Evolutionary conservation across 1,140 invertebrate genomes (phyloP).

Genomic region (Lanistes nyassanus): DNA sequence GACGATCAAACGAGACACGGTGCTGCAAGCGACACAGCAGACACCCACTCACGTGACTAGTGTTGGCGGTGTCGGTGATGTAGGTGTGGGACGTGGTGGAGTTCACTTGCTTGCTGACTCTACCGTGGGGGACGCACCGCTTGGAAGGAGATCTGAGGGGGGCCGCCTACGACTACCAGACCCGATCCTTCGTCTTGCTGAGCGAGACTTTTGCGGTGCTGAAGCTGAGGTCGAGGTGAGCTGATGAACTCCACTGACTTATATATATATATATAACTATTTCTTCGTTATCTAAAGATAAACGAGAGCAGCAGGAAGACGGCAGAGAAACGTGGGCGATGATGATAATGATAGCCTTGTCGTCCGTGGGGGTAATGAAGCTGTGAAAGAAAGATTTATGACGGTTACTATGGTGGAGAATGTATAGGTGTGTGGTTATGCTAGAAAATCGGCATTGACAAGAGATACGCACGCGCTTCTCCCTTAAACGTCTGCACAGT

Average conservation of each 20-base stretch:
- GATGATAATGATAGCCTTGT: too few relatives aligned
- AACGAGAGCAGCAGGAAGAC: background rate
- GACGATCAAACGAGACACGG: background rate
- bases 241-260: background rate
- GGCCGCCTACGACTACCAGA: background rate
- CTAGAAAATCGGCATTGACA: background rate
- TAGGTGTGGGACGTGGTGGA: conserved; percentile 14
- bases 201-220: background rate
- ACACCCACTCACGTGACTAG: background rate
- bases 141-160: background rate
- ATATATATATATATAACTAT: background rate
- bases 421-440: conserved; percentile 4
- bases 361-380: too few relatives aligned
- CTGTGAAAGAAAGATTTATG: too few relatives aligned
- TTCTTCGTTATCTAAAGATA: background rate
- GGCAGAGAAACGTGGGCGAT: too few relatives aligned
- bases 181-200: background rate
- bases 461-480: background rate
- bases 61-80: background rate
- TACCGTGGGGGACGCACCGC: background rate
- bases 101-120: background rate
- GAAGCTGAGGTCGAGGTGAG: conserved; percentile 3
- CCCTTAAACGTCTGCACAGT: background rate
- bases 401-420: background rate
- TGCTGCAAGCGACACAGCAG: background rate